phyloP scores from a whole-genome alignment of 2,888 invertebrate genomes.

The Pristionchus entomophagus region DNA sequence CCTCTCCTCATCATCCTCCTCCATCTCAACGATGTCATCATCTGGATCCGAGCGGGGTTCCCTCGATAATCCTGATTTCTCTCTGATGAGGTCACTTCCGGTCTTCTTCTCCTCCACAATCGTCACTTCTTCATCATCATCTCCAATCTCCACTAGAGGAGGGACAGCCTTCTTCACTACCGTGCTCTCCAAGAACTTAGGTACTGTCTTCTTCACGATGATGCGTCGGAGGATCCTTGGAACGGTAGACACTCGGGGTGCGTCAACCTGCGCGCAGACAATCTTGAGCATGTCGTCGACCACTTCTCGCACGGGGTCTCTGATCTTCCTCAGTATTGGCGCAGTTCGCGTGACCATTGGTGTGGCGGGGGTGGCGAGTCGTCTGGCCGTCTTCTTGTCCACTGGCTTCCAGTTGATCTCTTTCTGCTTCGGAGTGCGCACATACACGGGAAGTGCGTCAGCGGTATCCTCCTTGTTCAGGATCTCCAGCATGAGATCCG shows the following conservation, averaged over 20 bases:
- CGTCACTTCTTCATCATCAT: background rate
- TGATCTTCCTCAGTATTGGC: background rate
- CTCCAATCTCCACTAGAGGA: too few relatives aligned
- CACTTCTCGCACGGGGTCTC: background rate
- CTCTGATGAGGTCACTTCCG: background rate
- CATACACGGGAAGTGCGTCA: background rate
- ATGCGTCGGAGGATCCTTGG: background rate
- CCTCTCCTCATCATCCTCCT: background rate
- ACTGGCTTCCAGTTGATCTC: background rate
- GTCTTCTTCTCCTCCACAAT: background rate
- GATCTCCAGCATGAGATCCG: too few relatives aligned
- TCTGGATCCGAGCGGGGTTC: background rate
- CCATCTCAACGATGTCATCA: constrained; percentile 2
- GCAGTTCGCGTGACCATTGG: background rate
- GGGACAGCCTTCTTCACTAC: background rate
- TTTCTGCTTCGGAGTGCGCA: background rate
- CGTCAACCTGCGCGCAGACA: background rate
- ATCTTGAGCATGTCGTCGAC: background rate
- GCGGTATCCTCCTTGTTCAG: background rate
- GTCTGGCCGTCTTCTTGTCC: background rate
- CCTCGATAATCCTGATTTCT: too few relatives aligned
- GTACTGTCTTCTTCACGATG: background rate
- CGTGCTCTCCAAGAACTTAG: too few relatives aligned
- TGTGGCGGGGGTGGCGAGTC: background rate
- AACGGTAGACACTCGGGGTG: background rate